phyloP scores from a whole-genome alignment of 2,113 vertebrate genomes.

The Castor canadensis region DNA sequence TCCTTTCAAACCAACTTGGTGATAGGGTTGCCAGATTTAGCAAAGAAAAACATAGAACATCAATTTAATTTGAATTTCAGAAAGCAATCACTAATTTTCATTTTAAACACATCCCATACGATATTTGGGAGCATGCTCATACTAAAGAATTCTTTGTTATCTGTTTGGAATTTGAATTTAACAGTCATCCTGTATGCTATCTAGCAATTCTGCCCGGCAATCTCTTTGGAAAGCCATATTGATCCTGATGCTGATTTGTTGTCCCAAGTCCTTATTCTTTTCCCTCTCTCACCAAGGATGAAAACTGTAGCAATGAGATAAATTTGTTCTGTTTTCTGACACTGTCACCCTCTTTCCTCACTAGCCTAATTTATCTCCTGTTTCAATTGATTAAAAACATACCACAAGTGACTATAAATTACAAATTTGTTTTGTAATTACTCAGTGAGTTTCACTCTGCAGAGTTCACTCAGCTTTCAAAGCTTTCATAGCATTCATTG shows the following conservation, averaged over 20 bases:
- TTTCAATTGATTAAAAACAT: not conserved
- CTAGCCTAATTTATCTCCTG: not conserved
- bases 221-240: not conserved
- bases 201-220: not conserved
- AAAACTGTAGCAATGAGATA: not conserved
- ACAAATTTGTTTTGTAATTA: not conserved
- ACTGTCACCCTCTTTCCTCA: too few relatives aligned
- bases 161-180: not conserved
- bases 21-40: not conserved
- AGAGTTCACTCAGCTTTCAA: not conserved
- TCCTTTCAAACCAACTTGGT: not conserved
- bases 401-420: not conserved
- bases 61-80: not conserved
- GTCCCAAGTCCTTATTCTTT: not conserved
- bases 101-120: not conserved
- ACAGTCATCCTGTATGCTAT: not conserved
- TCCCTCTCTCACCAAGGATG: not conserved
- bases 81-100: not conserved
- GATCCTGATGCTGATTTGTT: not conserved
- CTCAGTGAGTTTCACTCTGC: not conserved
- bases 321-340: not conserved
- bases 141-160: slow-evolving; percentile 8
- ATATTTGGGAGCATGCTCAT: not conserved
- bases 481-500: not conserved
- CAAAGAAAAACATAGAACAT: not conserved